Evolutionary conservation across 2,797 vertebrate species (phyloP), one percentile per base, ranked within the genome.

Genomic region (Xerus rutilus): DNA sequence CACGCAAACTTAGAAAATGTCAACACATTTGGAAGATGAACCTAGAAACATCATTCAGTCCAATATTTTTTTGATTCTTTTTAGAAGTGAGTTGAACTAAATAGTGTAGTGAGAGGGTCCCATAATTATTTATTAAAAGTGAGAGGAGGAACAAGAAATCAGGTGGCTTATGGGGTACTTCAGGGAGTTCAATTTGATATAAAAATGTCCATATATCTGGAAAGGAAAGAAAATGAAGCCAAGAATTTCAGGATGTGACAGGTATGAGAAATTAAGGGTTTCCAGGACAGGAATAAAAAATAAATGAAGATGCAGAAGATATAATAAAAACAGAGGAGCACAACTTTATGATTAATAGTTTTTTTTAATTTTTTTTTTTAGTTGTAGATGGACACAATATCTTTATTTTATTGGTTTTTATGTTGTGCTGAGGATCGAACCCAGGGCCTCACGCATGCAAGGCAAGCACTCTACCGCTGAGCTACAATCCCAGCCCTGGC

Each of bases 231-330:
- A 86, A 91, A 54, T 62, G 20, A 86, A 91, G 35, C 10, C 5
- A 45, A 72, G 7, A 18, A 47, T 85, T 10, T 25, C 14, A 76
- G 11, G 35, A 1, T n/a, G 1, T n/a, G 12, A 30, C 23, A 4
- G 12, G 11, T 52, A 9, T 69, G 12, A 76, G 67, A 52, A 91
- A 87, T 69, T 76, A 67, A 81, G 13, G 52, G 13, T 7, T 91
- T 96, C 49, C 39, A 89, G n/a, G 23, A 67, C 30, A 94, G 7
- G 10, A 78, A 91, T 23, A 21, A 82, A 88, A 87, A 94, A 54
- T 13, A 96, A 91, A 57, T 45, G 45, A 52, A 89, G n/a, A 54
- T 65, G 14, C 5, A 86, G 91, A 83, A 83, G 14, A 72, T 32
- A 47, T 5, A 95, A 49, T 21, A 88, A 72, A 17, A 39, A 54